These are phyloP conservation scores for Cryptotis parvus DNA, from an alignment of 2,113 vertebrate genomes.

Conservation along the genomic window DNA sequence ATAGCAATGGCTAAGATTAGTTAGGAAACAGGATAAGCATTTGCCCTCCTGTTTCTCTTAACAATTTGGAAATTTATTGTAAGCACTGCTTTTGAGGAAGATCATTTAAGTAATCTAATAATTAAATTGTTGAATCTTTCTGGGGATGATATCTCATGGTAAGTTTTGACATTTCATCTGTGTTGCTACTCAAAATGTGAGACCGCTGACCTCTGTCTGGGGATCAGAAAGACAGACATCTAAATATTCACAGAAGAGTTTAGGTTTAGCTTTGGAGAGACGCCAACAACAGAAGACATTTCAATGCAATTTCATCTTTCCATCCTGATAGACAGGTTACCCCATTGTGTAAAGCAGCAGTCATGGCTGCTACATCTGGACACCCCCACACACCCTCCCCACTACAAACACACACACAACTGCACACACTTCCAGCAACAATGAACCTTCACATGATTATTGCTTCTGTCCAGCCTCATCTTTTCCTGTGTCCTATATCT, in stretches of 20 bases:
- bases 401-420: no score
- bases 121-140: background rate
- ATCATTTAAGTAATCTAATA: background rate
- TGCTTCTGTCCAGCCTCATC: background rate
- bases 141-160: background rate
- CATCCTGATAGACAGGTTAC: background rate
- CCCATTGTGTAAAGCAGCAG: background rate
- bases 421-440: no score
- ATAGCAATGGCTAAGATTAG: background rate
- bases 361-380: background rate
- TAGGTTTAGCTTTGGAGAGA: background rate
- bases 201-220: background rate
- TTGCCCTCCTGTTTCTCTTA: background rate
- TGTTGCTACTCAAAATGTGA: background rate
- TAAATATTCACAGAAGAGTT: background rate
- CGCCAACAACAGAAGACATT: background rate
- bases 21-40: background rate
- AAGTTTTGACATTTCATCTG: conserved; percentile 1
- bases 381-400: background rate
- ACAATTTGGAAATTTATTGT: no score
- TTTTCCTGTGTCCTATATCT: background rate
- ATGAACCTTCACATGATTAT: no score
- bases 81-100: no score
- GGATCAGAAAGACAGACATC: background rate
- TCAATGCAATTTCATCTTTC: background rate